Evolutionary conservation across 2,888 invertebrate species (phyloP).

Genomic region (Phyllotreta striolata): DNA sequence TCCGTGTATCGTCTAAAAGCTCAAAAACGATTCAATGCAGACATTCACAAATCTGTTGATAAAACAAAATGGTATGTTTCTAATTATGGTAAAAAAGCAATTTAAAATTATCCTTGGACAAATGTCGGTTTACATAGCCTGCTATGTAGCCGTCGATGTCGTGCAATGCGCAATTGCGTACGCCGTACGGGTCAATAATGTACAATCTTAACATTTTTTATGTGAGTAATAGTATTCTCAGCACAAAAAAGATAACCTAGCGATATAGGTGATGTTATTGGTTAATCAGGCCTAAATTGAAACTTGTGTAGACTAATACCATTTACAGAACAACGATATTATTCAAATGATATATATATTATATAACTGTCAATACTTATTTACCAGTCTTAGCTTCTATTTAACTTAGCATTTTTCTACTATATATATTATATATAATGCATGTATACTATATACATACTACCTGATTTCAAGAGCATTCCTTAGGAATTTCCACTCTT

Average conservation of each 20-base stretch:
- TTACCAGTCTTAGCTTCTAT: conserved; percentile 61
- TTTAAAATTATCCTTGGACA: conserved; percentile 10
- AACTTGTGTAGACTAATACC: conserved; percentile 63
- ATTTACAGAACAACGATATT: conserved; percentile 63
- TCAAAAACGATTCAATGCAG: background rate
- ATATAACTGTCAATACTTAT: conserved; percentile 61
- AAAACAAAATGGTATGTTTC: conserved; percentile 1
- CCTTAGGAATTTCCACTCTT: conserved; percentile 22
- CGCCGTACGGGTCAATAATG: conserved; percentile 49
- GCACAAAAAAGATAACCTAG: conserved; percentile 51
- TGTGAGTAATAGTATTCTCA: conserved; percentile 48
- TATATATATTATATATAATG: conserved; percentile 48
- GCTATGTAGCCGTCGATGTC: conserved; percentile 24
- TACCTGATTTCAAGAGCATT: conserved; percentile 30
- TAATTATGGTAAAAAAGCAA: conserved; percentile 3
- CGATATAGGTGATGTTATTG: conserved; percentile 56
- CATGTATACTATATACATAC: conserved; percentile 31
- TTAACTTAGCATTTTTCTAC: conserved; percentile 56
- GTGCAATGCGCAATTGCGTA: conserved; percentile 42
- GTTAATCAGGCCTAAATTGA: conserved; percentile 62
- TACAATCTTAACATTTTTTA: conserved; percentile 48
- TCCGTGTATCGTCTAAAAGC: background rate
- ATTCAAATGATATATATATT: conserved; percentile 60
- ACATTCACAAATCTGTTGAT: background rate
- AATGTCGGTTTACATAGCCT: conserved; percentile 16